Percentiles rank a stretch among this genome's conserved stretches.
phyloP scores from a whole-genome alignment of 2,888 invertebrate genomes.

The Ophioninae sp. region DNA sequence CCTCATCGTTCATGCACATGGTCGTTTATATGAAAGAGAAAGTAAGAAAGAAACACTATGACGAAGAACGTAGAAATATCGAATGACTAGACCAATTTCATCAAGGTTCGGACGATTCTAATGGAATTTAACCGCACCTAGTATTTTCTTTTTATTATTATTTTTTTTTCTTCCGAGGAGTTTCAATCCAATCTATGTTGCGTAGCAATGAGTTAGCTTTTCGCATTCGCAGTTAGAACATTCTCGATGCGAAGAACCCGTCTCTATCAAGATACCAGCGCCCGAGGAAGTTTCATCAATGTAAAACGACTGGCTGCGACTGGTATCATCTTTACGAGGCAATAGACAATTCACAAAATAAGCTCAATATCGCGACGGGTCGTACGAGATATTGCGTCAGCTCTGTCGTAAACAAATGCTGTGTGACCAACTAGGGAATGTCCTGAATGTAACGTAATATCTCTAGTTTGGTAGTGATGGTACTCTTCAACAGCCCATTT shows the following conservation, averaged over 20 bases:
- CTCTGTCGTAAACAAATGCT: slow-evolving; percentile 11
- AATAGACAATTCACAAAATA: slow-evolving; percentile 51
- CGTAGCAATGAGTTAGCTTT: neutral
- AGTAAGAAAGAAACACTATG: neutral
- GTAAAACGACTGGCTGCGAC: slow-evolving; percentile 23
- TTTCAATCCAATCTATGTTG: neutral
- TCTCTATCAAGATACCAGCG: neutral
- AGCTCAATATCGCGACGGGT: slow-evolving; percentile 53
- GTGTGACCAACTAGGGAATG: neutral
- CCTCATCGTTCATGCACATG: slow-evolving; percentile 1
- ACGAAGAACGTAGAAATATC: slow-evolving; percentile 4
- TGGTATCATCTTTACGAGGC: slow-evolving; percentile 64
- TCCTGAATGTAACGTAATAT: slow-evolving; percentile 1
- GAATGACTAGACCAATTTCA: neutral
- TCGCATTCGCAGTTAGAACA: slow-evolving; percentile 1
- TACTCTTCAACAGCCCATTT: neutral
- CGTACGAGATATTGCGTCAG: slow-evolving; percentile 10
- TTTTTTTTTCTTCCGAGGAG: neutral
- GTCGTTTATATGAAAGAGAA: slow-evolving; percentile 3
- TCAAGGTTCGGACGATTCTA: neutral
- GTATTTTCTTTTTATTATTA: neutral
- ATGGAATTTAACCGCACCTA: neutral
- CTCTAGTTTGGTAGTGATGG: slow-evolving; percentile 13
- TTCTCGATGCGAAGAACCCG: slow-evolving; percentile 1
- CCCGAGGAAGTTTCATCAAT: slow-evolving; percentile 25